Evolutionary conservation across 2,888 invertebrate genomes (phyloP).

Genomic region (Cosmopolites sordidus): DNA sequence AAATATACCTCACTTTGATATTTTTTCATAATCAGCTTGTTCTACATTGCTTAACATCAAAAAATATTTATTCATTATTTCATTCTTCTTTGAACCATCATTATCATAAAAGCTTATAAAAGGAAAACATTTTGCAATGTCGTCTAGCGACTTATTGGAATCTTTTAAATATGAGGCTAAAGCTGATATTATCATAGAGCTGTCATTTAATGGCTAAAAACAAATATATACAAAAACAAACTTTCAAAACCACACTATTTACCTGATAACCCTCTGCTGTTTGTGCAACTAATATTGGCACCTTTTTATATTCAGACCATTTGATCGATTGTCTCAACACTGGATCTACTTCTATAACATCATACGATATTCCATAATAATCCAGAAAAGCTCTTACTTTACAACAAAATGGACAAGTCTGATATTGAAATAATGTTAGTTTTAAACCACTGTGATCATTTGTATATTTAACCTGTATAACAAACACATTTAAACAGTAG

Average conservation of each 20-base stretch:
- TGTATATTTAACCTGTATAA: slow-evolving; percentile 58
- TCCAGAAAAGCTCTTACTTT: slow-evolving; percentile 90
- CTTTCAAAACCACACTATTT: slow-evolving; percentile 19
- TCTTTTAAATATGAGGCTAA: slow-evolving; percentile 73
- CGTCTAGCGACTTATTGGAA: slow-evolving; percentile 55
- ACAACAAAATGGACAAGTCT: slow-evolving; percentile 97
- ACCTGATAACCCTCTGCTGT: slow-evolving; percentile 69
- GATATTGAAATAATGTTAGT: slow-evolving; percentile 90
- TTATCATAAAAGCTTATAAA: slow-evolving; percentile 64
- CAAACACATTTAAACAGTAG: not conserved
- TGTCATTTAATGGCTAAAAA: slow-evolving; percentile 75
- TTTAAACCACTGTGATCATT: slow-evolving; percentile 66
- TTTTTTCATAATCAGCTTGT: slow-evolving; percentile 46
- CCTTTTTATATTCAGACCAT: slow-evolving; percentile 93
- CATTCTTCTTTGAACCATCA: slow-evolving; percentile 61
- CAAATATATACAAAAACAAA: not conserved
- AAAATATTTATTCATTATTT: slow-evolving; percentile 85
- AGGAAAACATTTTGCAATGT: slow-evolving; percentile 76
- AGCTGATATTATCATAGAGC: slow-evolving; percentile 88
- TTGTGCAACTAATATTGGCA: slow-evolving; percentile 82
- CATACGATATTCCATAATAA: slow-evolving; percentile 88
- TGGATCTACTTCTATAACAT: slow-evolving; percentile 96
- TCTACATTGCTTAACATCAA: slow-evolving; percentile 69
- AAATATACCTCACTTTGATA: slow-evolving; percentile 47
- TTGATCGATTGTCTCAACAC: slow-evolving; percentile 85